phyloP scores from a whole-genome alignment of 35 echinoderm and acorn worm species.

The Ophiothrix spiculata region DNA sequence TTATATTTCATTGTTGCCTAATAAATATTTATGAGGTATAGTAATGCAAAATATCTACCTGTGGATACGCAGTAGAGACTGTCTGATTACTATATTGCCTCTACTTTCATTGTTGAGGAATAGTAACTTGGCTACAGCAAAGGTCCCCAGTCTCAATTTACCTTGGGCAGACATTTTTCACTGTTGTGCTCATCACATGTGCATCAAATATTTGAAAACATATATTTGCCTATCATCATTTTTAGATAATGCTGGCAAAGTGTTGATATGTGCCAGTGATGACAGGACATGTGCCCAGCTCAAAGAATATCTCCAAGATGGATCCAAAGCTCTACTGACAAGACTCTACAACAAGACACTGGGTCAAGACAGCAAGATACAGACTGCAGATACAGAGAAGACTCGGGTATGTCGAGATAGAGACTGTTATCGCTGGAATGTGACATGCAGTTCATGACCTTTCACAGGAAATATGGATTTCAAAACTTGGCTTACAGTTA shows the following conservation, averaged over 20 bases:
- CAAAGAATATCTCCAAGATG: slow-evolving; percentile 71
- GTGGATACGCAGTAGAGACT: no score
- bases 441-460: not conserved
- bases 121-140: no score
- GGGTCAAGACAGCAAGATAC: not conserved
- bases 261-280: slow-evolving; percentile 94
- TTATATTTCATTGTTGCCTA: no score
- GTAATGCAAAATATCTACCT: no score
- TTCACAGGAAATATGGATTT: not conserved
- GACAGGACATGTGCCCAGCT: slow-evolving; percentile 92
- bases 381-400: not conserved
- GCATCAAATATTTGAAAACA: no score
- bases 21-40: no score
- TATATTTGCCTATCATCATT: no score
- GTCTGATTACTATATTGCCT: no score
- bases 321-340: slow-evolving; percentile 50
- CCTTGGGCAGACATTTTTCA: no score
- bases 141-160: no score
- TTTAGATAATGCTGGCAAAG: slow-evolving; percentile 45
- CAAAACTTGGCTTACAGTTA: not conserved
- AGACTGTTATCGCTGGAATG: not conserved
- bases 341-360: slow-evolving; percentile 73
- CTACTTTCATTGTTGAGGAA: no score
- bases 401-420: not conserved
- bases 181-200: no score